Percentiles rank a stretch among this genome's conserved stretches.
These are phyloP conservation scores for Lepidurus arcticus DNA, from an alignment of 1,140 invertebrate genomes.

Conservation along the genomic window DNA sequence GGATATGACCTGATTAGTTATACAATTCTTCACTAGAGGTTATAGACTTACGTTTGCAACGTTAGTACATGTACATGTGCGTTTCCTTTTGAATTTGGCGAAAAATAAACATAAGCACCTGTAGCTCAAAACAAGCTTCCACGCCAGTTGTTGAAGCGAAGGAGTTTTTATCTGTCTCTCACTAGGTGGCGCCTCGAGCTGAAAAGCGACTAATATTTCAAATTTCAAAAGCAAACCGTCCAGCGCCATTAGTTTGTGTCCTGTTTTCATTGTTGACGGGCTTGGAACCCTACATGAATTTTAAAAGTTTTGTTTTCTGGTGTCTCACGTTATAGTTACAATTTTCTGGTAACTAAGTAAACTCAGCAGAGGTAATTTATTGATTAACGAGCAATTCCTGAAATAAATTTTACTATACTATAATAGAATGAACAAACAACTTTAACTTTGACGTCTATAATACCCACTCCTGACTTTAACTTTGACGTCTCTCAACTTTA, in stretches of 20 bases:
- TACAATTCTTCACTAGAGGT: neutral
- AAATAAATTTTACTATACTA: no score
- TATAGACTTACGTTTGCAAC: no score
- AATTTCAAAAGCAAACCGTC: neutral
- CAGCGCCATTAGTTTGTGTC: neutral
- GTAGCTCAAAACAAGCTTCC: neutral
- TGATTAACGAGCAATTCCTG: no score
- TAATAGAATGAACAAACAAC: no score
- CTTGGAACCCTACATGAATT: neutral
- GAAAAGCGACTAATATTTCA: neutral
- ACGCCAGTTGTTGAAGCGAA: neutral
- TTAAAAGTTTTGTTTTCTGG: neutral
- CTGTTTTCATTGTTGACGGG: conserved; percentile 10
- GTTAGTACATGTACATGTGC: no score
- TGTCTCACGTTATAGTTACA: no score
- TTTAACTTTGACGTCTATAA: no score
- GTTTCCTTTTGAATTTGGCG: conserved; percentile 11
- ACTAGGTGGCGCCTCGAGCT: neutral
- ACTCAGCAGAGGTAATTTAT: no score
- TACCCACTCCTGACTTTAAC: no score
- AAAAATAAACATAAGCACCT: conserved; percentile 1
- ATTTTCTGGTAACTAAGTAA: no score
- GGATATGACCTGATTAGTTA: neutral
- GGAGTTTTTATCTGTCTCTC: neutral
- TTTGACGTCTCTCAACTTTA: no score